Evolutionary conservation across 2,888 invertebrate genomes (phyloP).

Genomic region (Ormyrus labotus): DNA sequence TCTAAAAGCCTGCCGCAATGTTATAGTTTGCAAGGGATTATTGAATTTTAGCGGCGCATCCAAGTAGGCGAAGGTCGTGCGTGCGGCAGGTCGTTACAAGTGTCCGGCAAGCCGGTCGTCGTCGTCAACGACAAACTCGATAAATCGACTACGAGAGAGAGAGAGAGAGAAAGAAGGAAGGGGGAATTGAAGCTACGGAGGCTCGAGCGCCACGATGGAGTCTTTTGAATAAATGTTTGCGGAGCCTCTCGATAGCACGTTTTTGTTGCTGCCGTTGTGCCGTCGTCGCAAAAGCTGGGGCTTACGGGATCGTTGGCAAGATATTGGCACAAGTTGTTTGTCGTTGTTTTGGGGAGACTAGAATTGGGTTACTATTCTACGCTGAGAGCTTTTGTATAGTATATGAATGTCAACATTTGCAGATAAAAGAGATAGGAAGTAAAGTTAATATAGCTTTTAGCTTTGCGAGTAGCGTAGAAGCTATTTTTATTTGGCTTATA

Average conservation of each 20-base stretch:
- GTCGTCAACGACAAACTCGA: conserved; percentile 13
- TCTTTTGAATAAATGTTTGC: background rate
- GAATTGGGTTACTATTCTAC: no score
- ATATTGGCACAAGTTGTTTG: no score
- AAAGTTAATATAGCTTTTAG: no score
- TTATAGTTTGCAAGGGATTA: background rate
- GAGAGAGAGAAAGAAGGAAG: background rate
- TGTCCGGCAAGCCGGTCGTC: background rate
- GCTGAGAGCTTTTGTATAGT: no score
- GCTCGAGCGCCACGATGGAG: background rate
- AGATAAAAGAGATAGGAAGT: no score
- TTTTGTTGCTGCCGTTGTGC: background rate
- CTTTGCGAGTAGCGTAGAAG: no score
- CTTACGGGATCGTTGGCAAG: no score
- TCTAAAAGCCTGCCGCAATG: no score
- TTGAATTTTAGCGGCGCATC: conserved; percentile 15
- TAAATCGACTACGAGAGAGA: conserved; percentile 21
- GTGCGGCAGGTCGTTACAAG: conserved; percentile 9
- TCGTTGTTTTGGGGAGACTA: no score
- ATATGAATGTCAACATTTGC: no score
- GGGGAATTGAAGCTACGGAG: background rate
- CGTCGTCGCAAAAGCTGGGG: no score
- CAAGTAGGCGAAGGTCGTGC: conserved; percentile 50
- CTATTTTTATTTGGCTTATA: no score
- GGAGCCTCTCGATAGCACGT: background rate